Evolutionary conservation across 2,113 vertebrate genomes (phyloP).

Genomic region (Onychostruthus taczanowskii): DNA sequence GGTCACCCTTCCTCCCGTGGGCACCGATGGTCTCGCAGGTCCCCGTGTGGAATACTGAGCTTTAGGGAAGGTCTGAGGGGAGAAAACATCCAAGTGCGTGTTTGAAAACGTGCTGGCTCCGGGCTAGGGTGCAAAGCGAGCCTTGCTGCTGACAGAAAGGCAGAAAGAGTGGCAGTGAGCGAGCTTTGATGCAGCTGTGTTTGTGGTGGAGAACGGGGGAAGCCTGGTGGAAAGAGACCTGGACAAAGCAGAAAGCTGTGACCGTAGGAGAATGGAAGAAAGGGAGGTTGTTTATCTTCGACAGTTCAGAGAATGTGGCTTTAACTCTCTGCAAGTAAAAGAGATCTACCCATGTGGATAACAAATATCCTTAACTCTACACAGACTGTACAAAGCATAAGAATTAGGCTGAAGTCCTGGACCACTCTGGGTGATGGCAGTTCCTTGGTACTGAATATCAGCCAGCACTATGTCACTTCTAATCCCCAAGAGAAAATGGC

Average conservation of each 20-base stretch:
- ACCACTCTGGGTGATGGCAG: background rate
- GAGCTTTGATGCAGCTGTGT: background rate
- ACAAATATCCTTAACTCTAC: background rate
- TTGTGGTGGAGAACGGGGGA: background rate
- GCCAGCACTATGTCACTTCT: background rate
- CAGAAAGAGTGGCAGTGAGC: rapidly evolving
- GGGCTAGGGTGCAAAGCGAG: background rate
- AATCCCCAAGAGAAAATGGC: rapidly evolving
- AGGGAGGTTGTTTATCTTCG: background rate
- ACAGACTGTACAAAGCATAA: background rate
- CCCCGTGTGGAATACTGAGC: rapidly evolving
- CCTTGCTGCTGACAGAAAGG: background rate
- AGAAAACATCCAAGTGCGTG: background rate
- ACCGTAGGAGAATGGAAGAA: rapidly evolving
- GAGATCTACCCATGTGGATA: background rate
- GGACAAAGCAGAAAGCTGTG: background rate
- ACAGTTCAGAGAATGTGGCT: background rate
- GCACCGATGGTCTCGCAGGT: background rate
- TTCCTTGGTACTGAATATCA: background rate
- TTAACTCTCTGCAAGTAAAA: background rate
- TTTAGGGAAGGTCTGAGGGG: background rate
- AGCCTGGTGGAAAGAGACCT: background rate
- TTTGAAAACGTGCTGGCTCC: background rate
- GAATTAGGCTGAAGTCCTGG: background rate
- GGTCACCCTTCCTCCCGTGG: background rate